A percentile compares a stretch with the other conserved stretches of the same genome.
These are phyloP conservation scores for Camelus bactrianus DNA, from an alignment of 2,113 vertebrate genomes.

Conservation along the genomic window DNA sequence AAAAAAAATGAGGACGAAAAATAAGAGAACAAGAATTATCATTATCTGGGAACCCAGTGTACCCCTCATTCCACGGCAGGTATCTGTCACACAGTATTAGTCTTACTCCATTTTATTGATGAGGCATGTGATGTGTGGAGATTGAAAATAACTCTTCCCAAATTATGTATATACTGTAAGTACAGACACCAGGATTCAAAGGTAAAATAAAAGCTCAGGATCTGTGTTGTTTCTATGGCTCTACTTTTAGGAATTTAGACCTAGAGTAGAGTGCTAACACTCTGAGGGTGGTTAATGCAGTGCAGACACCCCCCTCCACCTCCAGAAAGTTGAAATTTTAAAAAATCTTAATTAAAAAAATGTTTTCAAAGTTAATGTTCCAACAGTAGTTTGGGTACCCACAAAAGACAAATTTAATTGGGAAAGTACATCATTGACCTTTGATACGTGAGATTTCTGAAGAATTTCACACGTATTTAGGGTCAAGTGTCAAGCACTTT, in stretches of 20 bases:
- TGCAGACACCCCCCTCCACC: fast-evolving
- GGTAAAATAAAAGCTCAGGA: neutral
- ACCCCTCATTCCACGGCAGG: neutral
- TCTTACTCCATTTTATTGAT: neutral
- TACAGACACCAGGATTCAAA: neutral
- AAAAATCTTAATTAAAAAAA: neutral
- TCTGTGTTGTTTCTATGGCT: neutral
- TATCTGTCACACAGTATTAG: neutral
- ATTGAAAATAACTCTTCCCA: neutral
- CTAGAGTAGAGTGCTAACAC: neutral
- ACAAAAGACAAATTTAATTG: slow-evolving; percentile 24
- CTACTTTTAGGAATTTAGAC: neutral
- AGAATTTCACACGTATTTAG: slow-evolving; percentile 17
- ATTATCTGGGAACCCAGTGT: neutral
- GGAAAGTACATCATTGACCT: neutral
- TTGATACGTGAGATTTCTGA: slow-evolving; percentile 9
- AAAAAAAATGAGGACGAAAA: neutral
- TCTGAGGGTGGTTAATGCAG: neutral
- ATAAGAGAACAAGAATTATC: neutral
- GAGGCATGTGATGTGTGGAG: neutral
- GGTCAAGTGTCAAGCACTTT: neutral
- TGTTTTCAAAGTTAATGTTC: neutral
- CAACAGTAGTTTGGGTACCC: neutral
- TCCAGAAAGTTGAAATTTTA: neutral
- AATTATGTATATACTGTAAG: neutral